Conservation (phyloP, 2,797 vertebrate species). For the Sebastes minor region DNA sequence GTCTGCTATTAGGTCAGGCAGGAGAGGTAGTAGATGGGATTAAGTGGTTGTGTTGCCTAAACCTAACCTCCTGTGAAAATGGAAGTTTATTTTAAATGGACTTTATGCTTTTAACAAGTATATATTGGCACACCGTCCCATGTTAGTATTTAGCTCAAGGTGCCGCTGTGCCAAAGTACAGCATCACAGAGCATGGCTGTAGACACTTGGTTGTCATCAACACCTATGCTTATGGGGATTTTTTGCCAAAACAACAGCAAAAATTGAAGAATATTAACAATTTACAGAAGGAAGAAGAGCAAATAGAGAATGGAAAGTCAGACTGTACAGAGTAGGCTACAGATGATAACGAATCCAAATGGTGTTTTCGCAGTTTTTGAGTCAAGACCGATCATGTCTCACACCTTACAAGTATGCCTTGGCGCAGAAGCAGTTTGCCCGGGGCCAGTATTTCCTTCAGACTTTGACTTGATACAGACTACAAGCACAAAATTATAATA, state of each 20-base stretch:
- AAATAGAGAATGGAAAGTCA: background rate
- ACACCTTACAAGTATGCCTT: background rate
- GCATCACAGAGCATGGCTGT: background rate
- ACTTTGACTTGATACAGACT: background rate
- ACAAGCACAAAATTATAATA: background rate
- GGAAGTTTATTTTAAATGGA: too few species aligned
- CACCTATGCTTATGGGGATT: background rate
- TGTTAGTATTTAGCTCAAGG: too few species aligned
- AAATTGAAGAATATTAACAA: background rate
- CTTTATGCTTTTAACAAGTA: too few species aligned
- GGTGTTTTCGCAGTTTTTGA: background rate
- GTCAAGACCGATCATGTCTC: slow-evolving; percentile 24
- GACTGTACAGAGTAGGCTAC: background rate
- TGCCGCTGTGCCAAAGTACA: background rate
- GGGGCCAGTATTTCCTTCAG: too few species aligned
- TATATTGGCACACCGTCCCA: too few species aligned
- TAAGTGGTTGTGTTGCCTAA: too few species aligned
- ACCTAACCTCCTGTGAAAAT: too few species aligned
- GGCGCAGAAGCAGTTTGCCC: background rate
- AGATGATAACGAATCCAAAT: background rate
- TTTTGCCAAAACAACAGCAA: background rate
- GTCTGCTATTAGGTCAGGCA: too few species aligned
- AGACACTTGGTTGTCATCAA: background rate
- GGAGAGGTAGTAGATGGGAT: too few species aligned
- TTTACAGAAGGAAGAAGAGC: background rate